Evolutionary conservation across 2,113 vertebrate species (phyloP), one percentile per base, ranked within the genome.

Genomic region (Acrocephalus arundinaceus): DNA sequence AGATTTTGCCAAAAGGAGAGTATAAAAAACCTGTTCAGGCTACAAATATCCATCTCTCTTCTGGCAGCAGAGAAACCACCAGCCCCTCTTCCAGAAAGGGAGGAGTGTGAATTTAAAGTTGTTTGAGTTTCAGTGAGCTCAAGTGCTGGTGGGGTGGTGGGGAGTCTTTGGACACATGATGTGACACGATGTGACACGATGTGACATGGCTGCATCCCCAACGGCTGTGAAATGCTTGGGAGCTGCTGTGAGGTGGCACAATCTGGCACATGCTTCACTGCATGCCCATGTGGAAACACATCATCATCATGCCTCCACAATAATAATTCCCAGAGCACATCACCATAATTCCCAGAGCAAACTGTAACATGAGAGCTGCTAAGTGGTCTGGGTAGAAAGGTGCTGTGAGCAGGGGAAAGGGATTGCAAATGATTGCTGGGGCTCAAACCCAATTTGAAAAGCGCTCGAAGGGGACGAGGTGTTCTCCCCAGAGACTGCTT

Each of bases 1-100:
- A 94, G 91, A 90, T 94, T 84, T 92, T 95, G 95, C 95, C 94
- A 96, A 93, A 96, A 96, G 43, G 65, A 66, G 84, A 75, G 81
- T 57, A 79, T 62, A 92, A 93, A 95, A 93, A 88, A 86, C 73
- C 79, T 91, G 94, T 85, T 90, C 84, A 67, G 63, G 78, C 61
- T 89, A 84, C 94, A 91, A 94, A 90, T 90, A 93, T 93, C 61
- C 71, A 48, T 87, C 52, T 85, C 25, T 82, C 25, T 96, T 81
- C 70, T 92, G 92, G 93, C 89, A 94, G 72, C 54, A 48, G n/a
- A 79, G 90, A 85, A 95, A 92, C 62, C 59, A 52, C 68, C 23
- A 84, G 54, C 28, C 41, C 52, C 49, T 82, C 31, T 93, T 95
- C 87, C 91, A 96, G 80, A 81, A 89, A 89, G 65, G 85, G 79